These are phyloP conservation scores for Chionis minor DNA, from an alignment of 2,113 vertebrate genomes.

Conservation along the genomic window DNA sequence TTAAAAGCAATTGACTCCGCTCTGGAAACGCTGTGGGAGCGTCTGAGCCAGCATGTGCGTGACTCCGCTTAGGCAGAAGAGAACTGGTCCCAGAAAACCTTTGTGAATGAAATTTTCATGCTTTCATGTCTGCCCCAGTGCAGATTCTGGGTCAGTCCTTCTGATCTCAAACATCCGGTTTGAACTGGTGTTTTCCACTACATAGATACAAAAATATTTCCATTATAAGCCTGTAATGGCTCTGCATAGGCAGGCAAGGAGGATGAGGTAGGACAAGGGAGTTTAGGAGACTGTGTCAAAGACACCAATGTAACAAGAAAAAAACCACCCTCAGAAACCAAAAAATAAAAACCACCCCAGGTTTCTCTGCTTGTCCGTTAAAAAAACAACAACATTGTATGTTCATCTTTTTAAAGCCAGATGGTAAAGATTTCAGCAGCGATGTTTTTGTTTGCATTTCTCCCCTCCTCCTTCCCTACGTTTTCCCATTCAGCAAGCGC, in stretches of 20 bases:
- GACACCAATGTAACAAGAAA: neutral
- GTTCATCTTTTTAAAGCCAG: neutral
- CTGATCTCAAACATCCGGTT: conserved; percentile 69
- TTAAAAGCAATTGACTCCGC: conserved; percentile 46
- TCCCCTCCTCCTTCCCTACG: neutral
- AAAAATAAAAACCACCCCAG: neutral
- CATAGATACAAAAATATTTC: conserved; percentile 56
- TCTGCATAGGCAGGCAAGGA: neutral
- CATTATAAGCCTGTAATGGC: conserved; percentile 6
- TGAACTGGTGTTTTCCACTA: conserved; percentile 66
- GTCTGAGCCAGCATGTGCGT: conserved; percentile 61
- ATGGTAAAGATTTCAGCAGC: neutral
- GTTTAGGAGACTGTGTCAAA: neutral
- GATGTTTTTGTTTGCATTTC: neutral
- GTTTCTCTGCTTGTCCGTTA: neutral
- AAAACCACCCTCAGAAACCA: neutral
- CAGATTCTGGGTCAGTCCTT: conserved; percentile 62
- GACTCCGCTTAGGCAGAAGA: conserved; percentile 62
- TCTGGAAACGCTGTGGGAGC: conserved; percentile 55
- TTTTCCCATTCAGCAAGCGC: neutral
- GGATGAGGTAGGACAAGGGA: neutral
- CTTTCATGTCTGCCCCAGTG: conserved; percentile 72
- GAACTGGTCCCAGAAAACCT: conserved; percentile 62
- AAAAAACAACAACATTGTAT: neutral
- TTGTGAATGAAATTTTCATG: conserved; percentile 55